Evolutionary conservation across 1,140 invertebrate genomes (phyloP).

Genomic region (Lordiphosa mommai): DNA sequence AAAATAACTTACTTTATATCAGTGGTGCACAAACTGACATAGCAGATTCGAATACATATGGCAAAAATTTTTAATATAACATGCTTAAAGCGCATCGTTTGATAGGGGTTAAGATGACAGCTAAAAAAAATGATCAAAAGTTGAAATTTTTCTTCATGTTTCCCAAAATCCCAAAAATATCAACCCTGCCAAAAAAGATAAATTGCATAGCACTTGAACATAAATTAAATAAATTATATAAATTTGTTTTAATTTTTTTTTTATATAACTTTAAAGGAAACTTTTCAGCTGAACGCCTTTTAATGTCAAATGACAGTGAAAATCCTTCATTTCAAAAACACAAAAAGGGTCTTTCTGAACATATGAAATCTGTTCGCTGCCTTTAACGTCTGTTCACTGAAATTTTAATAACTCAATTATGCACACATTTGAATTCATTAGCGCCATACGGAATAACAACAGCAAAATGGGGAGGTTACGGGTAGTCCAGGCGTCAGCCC

Average conservation of each 20-base stretch:
- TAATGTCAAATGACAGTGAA: constrained; percentile 50
- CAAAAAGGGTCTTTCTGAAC: constrained; percentile 17
- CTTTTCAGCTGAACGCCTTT: constrained; percentile 53
- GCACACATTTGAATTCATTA: constrained; percentile 78
- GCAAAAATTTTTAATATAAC: too few relatives aligned
- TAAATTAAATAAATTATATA: constrained; percentile 51
- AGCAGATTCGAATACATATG: too few relatives aligned
- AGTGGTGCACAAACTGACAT: too few relatives aligned
- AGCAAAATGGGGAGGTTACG: constrained; percentile 18
- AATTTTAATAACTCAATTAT: constrained; percentile 78
- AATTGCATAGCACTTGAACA: constrained; percentile 42
- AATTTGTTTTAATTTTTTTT: constrained; percentile 11
- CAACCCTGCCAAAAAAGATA: constrained; percentile 10
- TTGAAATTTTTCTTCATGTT: too few relatives aligned
- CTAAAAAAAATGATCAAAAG: too few relatives aligned
- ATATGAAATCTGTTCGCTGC: constrained; percentile 10
- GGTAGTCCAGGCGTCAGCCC: constrained; percentile 26
- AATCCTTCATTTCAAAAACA: constrained; percentile 13
- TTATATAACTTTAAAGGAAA: constrained; percentile 22
- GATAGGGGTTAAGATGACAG: too few relatives aligned
- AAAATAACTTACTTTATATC: too few relatives aligned
- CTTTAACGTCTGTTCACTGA: constrained; percentile 39
- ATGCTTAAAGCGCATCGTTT: too few relatives aligned
- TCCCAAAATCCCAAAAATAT: not conserved
- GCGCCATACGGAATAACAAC: constrained; percentile 47